Evolutionary conservation across 1,140 invertebrate species (phyloP).

Genomic region (Aphelinus certus): DNA sequence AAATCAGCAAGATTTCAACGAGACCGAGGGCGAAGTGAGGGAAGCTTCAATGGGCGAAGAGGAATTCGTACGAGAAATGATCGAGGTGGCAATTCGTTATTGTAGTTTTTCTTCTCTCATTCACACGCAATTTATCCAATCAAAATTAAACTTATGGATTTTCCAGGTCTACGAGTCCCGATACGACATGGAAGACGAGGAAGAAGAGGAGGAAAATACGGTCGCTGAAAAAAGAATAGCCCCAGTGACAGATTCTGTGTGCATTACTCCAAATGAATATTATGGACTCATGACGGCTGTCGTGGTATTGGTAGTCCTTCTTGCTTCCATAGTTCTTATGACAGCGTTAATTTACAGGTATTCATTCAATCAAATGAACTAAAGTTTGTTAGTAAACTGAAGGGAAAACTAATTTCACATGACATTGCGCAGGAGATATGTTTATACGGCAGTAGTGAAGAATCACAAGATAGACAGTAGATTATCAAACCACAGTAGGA

Average conservation of each 20-base stretch:
- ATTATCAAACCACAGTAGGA: conserved; percentile 48
- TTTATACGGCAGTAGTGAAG: conserved; percentile 58
- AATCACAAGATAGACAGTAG: conserved; percentile 56
- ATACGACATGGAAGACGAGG: conserved; percentile 75
- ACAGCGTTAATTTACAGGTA: conserved; percentile 77
- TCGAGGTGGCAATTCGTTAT: conserved; percentile 69
- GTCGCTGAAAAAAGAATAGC: conserved; percentile 67
- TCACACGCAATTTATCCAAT: too few relatives aligned
- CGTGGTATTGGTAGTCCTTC: conserved; percentile 74
- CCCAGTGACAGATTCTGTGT: conserved; percentile 68
- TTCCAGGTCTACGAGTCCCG: conserved; percentile 74
- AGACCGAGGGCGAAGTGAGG: conserved; percentile 42
- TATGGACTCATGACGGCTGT: conserved; percentile 79
- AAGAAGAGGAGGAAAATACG: conserved; percentile 52
- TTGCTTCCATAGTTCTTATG: conserved; percentile 73
- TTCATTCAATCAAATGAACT: conserved; percentile 10
- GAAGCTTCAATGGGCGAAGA: conserved; percentile 50
- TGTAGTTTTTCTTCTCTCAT: too few relatives aligned
- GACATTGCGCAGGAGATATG: conserved; percentile 56
- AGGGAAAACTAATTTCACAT: background rate
- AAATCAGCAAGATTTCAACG: conserved; percentile 36
- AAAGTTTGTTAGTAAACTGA: background rate
- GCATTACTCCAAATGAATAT: conserved; percentile 79
- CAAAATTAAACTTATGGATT: background rate
- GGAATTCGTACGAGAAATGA: conserved; percentile 87